phyloP scores from a whole-genome alignment of 53 echinoderm and acorn worm genomes.

The Echinarachnius parma region DNA sequence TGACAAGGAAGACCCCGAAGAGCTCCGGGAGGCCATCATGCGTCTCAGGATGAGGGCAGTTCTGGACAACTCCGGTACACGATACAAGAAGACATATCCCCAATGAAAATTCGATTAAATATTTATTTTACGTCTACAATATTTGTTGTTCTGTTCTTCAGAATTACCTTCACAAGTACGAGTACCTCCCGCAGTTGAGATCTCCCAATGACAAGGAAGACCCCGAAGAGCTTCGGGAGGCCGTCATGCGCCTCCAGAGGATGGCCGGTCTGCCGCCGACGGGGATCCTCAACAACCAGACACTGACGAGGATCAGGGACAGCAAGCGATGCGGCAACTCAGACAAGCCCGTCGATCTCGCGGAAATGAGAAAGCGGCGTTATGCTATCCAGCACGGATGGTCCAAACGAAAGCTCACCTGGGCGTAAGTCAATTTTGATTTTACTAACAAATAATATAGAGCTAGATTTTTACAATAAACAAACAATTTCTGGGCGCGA shows the following conservation, averaged over 20 bases:
- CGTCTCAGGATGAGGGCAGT: conserved; percentile 15
- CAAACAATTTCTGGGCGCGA: no score
- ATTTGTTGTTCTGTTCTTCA: neutral
- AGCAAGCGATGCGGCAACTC: conserved; percentile 24
- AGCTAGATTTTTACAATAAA: no score
- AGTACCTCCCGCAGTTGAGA: no score
- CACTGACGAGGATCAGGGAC: conserved; percentile 24
- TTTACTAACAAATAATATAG: no score
- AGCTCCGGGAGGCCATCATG: conserved; percentile 25
- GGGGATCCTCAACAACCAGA: conserved; percentile 26
- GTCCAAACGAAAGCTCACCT: conserved; percentile 22
- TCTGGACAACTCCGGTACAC: no score
- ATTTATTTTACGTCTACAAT: no score
- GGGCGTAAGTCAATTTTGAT: conserved; percentile 26
- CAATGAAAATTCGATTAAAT: no score
- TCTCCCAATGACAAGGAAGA: conserved; percentile 1
- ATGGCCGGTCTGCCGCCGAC: conserved; percentile 21
- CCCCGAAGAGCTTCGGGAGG: conserved; percentile 18
- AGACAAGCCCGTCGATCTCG: conserved; percentile 2
- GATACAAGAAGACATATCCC: no score
- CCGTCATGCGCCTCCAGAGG: conserved; percentile 23
- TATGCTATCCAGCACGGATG: conserved; percentile 34
- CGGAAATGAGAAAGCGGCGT: conserved; percentile 25
- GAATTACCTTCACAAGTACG: conserved; percentile 18
- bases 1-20: conserved; percentile 8